Evolutionary conservation across 2,113 vertebrate species (phyloP).

Genomic region (Egretta garzetta): DNA sequence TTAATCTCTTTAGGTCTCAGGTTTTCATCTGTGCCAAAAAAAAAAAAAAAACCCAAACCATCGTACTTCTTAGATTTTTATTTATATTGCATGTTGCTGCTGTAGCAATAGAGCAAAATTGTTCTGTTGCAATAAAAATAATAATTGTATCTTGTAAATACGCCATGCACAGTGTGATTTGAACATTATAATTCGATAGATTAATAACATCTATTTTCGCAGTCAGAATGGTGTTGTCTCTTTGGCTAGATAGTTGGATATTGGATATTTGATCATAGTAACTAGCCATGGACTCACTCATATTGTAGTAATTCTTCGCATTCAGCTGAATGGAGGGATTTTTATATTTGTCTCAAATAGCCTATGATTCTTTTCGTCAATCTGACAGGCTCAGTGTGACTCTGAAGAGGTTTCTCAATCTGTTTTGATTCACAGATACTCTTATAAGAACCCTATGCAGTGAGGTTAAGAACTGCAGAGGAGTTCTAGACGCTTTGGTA

Average conservation of each 20-base stretch:
- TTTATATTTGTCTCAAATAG: not conserved
- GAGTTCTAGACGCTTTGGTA: not conserved
- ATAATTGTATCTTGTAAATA: not conserved
- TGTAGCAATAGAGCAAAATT: too few relatives aligned
- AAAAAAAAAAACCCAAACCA: fast-evolving
- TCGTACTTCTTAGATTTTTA: not conserved
- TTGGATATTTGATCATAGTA: not conserved
- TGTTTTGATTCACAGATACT: not conserved
- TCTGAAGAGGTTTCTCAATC: not conserved
- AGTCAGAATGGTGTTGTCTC: not conserved
- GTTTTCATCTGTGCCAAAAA: not conserved
- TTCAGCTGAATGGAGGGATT: not conserved
- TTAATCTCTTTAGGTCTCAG: not conserved
- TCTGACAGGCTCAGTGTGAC: not conserved
- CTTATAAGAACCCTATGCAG: not conserved
- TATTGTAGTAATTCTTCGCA: not conserved
- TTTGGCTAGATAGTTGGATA: not conserved
- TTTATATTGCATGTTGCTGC: not conserved
- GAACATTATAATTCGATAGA: not conserved
- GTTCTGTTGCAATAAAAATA: not conserved
- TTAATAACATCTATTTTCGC: not conserved
- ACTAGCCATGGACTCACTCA: not conserved
- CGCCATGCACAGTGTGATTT: not conserved
- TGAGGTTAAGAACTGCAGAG: not conserved
- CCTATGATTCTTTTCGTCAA: not conserved